Evolutionary conservation across 2,113 vertebrate species (phyloP).

Genomic region (Syngnathoides biaculeatus): DNA sequence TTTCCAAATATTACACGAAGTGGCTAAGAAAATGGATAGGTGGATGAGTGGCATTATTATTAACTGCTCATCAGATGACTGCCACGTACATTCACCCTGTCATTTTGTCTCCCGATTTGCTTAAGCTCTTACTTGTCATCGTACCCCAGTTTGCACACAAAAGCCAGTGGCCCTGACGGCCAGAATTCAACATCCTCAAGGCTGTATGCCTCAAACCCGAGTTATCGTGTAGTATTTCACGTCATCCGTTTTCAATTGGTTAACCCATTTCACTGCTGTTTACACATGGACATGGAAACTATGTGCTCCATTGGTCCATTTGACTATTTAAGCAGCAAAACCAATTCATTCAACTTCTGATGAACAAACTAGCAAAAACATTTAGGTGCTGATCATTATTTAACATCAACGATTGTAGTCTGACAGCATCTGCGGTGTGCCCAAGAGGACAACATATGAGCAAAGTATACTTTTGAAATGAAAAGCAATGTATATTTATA

Average conservation of each 20-base stretch:
- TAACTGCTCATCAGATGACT: conserved; percentile 48
- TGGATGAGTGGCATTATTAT: conserved; percentile 52
- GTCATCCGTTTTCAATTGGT: conserved; percentile 43
- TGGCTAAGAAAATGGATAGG: too few relatives aligned
- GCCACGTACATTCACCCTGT: conserved; percentile 30
- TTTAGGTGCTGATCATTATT: not conserved
- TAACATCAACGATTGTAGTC: not conserved
- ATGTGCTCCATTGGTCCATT: not conserved
- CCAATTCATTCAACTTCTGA: not conserved
- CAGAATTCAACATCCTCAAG: conserved; percentile 57
- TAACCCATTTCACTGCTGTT: conserved; percentile 31
- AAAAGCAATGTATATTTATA: too few relatives aligned
- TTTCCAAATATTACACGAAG: too few relatives aligned
- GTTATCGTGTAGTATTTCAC: conserved; percentile 58
- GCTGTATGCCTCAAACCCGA: conserved; percentile 46
- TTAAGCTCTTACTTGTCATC: conserved; percentile 4
- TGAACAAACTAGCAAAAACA: not conserved
- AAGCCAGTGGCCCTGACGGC: conserved; percentile 39
- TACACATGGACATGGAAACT: conserved; percentile 14
- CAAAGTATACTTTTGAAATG: too few relatives aligned
- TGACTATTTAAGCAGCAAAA: not conserved
- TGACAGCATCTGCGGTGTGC: not conserved
- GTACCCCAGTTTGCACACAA: conserved; percentile 34
- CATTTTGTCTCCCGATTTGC: conserved; percentile 30
- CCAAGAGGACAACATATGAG: not conserved